Percentiles rank a stretch among this genome's conserved stretches.
phyloP scores from a whole-genome alignment of 2,888 invertebrate species.

The Frankliniella intonsa region DNA sequence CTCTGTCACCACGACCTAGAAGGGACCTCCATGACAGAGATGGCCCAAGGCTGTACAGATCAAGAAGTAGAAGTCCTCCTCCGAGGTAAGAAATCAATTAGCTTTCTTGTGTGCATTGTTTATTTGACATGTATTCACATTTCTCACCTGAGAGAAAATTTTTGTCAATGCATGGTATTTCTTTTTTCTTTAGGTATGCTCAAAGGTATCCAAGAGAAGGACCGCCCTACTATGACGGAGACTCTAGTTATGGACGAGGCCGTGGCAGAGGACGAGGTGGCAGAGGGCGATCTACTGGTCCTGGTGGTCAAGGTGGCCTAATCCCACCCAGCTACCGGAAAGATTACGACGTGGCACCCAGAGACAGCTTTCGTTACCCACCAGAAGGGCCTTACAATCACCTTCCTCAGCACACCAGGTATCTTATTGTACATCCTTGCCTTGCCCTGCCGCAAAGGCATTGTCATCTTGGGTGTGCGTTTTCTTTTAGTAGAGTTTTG shows the following conservation, averaged over 20 bases:
- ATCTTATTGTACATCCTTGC: constrained; percentile 8
- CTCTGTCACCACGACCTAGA: neutral
- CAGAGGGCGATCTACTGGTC: neutral
- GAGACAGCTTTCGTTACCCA: constrained; percentile 9
- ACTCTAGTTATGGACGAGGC: neutral
- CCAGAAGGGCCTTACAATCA: neutral
- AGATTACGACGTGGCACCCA: neutral
- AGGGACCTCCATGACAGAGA: neutral
- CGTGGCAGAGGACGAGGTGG: neutral
- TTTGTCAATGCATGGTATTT: neutral
- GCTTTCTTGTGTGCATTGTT: neutral
- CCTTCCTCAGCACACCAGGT: constrained; percentile 17
- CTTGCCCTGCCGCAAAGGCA: neutral
- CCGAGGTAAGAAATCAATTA: neutral
- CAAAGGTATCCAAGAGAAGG: neutral
- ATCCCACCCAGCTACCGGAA: neutral
- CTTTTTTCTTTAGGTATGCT: neutral
- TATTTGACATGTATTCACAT: neutral
- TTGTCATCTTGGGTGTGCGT: constrained; percentile 4
- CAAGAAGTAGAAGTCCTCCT: neutral
- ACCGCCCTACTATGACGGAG: neutral
- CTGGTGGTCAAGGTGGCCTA: neutral
- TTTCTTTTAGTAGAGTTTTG: neutral
- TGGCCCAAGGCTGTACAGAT: neutral
- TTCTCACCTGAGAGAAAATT: neutral